Base-by-base conservation (phyloP, 2,113 vertebrate species). In the Hymenochirus boettgeri region DNA sequence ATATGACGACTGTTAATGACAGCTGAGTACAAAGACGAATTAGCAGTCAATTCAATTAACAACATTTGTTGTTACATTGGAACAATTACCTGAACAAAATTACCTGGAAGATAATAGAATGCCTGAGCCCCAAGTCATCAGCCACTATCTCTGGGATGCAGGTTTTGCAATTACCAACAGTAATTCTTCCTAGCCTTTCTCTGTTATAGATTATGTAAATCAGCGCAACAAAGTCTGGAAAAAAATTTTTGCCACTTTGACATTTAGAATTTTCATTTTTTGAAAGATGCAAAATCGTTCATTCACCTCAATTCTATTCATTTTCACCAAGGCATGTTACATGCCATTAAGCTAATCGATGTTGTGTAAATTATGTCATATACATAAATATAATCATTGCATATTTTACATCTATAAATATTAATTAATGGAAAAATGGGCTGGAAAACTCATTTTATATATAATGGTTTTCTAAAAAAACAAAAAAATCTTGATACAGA, bases 71-170 rank as follows among this genome's bases (percentile, higher is more conserved):
- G 47, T 24, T 24, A 58, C 64, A 66, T 51, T 52, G 22, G 24
- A 58, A n/a, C n/a, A 29, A 66, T 66, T 50, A 58, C 63, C 35
- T 47, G 62, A 56, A 39, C 52, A 64, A 42, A 56, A 56, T 64
- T 45, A 31, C 37, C 51, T 37, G 47, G 48, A 39, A 55, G 64
- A 66, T 59, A 66, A 58, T 58, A 35, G 45, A 51, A 66, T 22
- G 57, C 29, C 52, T 26, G 50, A 58, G 45, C 55, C 46, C 45
- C 24, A 46, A 52, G 55, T 51, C 55, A 57, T 66, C 46, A 52
- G 27, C 55, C 27, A 26, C 46, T 66, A 66, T 66, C 64, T 59
- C 46, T 27, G 29, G 22, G 27, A 23, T 58, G 29, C 55, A 66
- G 55, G 22, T 29, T 66, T 58, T 35, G 45, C 31, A 58, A 39